phyloP scores from a whole-genome alignment of 2,888 invertebrate genomes.

The Tridacna crocea region DNA sequence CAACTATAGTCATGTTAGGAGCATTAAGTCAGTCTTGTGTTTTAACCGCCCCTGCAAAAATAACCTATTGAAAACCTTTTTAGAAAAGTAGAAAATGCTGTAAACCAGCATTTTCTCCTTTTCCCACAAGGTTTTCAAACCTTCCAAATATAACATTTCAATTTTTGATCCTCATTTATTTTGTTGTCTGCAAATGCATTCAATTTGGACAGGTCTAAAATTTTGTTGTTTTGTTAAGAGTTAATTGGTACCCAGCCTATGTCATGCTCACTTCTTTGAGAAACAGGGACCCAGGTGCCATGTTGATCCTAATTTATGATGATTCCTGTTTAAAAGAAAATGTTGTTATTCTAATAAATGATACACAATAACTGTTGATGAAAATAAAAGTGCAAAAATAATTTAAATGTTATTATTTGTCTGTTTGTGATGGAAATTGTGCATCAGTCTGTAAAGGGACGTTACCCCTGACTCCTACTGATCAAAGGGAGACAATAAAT shows the following conservation, averaged over 20 bases:
- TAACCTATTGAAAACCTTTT: background rate
- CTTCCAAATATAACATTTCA: too few relatives aligned
- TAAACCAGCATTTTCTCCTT: background rate
- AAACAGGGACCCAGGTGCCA: background rate
- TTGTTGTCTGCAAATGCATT: too few relatives aligned
- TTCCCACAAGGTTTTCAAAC: background rate
- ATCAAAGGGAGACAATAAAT: too few relatives aligned
- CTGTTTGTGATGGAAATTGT: too few relatives aligned
- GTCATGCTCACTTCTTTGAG: background rate
- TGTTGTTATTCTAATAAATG: conserved; percentile 26
- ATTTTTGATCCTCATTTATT: too few relatives aligned
- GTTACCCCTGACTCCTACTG: too few relatives aligned
- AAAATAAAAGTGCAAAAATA: conserved; percentile 13
- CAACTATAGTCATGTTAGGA: too few relatives aligned
- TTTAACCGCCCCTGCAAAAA: background rate
- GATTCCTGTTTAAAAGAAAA: conserved; percentile 22
- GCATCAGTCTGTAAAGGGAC: too few relatives aligned
- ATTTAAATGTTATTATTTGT: too few relatives aligned
- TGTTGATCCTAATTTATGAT: conserved; percentile 1
- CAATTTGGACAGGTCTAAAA: too few relatives aligned
- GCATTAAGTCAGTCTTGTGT: background rate
- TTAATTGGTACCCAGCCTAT: background rate
- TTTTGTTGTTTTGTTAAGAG: background rate
- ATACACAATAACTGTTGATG: conserved; percentile 29
- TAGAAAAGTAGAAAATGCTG: background rate